Conservation (phyloP, 2,888 invertebrate genomes). For the Palloptera scutellata region DNA sequence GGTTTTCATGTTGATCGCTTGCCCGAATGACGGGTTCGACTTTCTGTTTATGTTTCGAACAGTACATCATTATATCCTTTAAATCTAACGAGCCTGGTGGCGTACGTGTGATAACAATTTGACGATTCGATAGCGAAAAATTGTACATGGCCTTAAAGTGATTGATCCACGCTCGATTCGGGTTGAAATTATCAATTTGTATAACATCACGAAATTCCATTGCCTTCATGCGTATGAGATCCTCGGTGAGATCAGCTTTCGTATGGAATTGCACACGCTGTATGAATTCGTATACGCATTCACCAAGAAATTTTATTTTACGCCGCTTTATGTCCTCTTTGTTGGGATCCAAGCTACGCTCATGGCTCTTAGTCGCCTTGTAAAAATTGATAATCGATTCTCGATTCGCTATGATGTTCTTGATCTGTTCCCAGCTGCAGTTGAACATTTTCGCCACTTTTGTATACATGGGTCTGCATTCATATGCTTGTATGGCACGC, state of each 20-base stretch:
- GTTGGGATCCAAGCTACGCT: conserved; percentile 39
- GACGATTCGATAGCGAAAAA: conserved; percentile 53
- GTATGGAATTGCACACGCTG: conserved; percentile 55
- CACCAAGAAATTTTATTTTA: conserved; percentile 55
- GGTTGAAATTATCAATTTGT: conserved; percentile 50
- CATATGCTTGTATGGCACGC: conserved; percentile 56
- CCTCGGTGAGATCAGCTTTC: conserved; percentile 51
- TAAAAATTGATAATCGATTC: conserved; percentile 57
- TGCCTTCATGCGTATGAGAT: conserved; percentile 51
- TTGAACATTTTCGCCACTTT: conserved; percentile 59
- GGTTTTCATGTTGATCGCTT: conserved; percentile 4
- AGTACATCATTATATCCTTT: conserved; percentile 56
- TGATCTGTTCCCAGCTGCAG: conserved; percentile 61
- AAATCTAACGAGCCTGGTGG: conserved; percentile 53
- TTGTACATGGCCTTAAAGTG: conserved; percentile 55
- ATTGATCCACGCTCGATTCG: conserved; percentile 56
- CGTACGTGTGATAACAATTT: conserved; percentile 49
- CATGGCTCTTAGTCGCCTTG: conserved; percentile 46
- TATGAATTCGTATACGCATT: conserved; percentile 59
- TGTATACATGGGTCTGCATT: conserved; percentile 58
- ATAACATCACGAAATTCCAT: conserved; percentile 52
- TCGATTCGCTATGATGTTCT: conserved; percentile 55
- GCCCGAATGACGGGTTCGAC: conserved; percentile 13
- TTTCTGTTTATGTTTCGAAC: conserved; percentile 34
- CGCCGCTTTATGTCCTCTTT: conserved; percentile 48